Base-by-base conservation (phyloP, 2,113 vertebrate genomes). In the Pelvicachromis taeniatus region DNA sequence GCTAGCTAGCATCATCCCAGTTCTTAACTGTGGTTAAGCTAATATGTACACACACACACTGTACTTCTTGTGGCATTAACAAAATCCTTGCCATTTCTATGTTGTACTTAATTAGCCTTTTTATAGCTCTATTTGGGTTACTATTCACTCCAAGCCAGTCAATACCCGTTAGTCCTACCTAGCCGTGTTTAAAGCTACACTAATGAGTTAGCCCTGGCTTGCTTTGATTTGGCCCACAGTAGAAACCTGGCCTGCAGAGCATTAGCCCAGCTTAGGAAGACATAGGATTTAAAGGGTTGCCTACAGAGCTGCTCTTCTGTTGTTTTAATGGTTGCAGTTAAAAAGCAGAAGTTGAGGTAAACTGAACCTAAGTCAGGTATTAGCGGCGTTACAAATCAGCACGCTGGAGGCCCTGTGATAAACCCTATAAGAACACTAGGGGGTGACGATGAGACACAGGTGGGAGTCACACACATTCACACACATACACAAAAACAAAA, bases 191-290 rank as follows among this genome's bases (percentile, higher is more conserved):
- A 50, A 65, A 52, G 52, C 42, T n/a, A 61, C 8, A 9, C 33
- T 58, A 26, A 42, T 6, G 23, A 78, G 61, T 77, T 85, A 82
- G 78, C 80, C 59, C 55, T 21, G 29, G 68, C 31, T 83, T 81
- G 78, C 78, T 48, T 17, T 61, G 29, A 78, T 63, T 85, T 81
- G 54, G 77, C 85, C 80, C 61, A 75, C 56, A 80, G 82, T 82
- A 12, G 85, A 82, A 79, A 85, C 12, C 45, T 21, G 77, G 52
- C 81, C 81, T 75, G 13, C 83, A 8, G 31, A 53, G 26, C 68
- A 5, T 73, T 42, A 42, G 68, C 40, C 33, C 16, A 7, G 80
- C 59, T 38, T 8, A 70, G 95, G 95, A 96, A 96, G 95, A 96
- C 95, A 5, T 61, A 23, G 78, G 89, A 93, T 88, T 86, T 61